These are phyloP conservation scores for Brachionichthys hirsutus DNA, from an alignment of 2,113 vertebrate genomes.

Conservation along the genomic window DNA sequence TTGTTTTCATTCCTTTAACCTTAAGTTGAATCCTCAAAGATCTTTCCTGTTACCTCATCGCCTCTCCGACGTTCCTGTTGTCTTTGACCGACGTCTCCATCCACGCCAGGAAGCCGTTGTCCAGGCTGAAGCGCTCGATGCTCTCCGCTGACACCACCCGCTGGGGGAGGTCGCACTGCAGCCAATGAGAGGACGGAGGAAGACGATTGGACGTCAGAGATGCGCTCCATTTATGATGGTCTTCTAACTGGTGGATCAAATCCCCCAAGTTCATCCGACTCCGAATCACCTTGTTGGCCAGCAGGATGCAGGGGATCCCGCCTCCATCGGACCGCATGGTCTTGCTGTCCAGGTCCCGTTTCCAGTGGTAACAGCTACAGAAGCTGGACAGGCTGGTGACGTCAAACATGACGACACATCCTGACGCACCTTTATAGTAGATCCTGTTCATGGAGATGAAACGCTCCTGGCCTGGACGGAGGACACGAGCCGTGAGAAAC, in stretches of 20 bases:
- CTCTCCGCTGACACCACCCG: constrained; percentile 82
- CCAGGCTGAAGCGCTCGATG: constrained; percentile 84
- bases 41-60: constrained; percentile 81
- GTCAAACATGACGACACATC: constrained; percentile 88
- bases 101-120: constrained; percentile 85
- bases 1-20: too few species aligned
- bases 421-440: constrained; percentile 84
- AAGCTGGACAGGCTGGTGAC: constrained; percentile 82
- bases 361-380: constrained; percentile 84
- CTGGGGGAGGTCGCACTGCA: constrained; percentile 82
- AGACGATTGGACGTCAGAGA: too few species aligned
- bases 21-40: neutral
- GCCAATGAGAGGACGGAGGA: neutral
- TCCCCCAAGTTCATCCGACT: neutral
- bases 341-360: constrained; percentile 87
- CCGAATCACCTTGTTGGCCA: constrained; percentile 87
- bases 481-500: neutral
- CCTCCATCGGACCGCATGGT: constrained; percentile 73
- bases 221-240: too few species aligned
- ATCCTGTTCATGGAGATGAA: constrained; percentile 90
- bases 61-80: constrained; percentile 85
- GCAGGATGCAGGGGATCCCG: constrained; percentile 83
- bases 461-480: constrained; percentile 83
- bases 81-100: constrained; percentile 90
- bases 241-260: neutral